Percentiles rank a stretch among this genome's conserved stretches.
These are phyloP conservation scores for Enteromius unitaeniatus DNA, from an alignment of 2,797 vertebrate genomes.

Conservation along the genomic window DNA sequence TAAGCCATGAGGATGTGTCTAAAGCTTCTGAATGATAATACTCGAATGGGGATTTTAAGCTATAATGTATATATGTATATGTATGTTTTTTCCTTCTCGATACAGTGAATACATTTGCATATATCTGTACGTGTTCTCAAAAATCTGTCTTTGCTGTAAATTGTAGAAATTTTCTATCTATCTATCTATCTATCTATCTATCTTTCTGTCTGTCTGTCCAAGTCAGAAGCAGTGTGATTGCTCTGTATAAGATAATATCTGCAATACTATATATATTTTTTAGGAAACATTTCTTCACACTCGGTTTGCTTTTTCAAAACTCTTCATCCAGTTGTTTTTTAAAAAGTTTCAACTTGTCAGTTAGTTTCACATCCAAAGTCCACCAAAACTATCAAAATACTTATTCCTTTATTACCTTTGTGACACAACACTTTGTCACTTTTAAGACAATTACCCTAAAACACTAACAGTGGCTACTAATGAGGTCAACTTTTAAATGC, in stretches of 20 bases:
- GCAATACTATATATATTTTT: not conserved
- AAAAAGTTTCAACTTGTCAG: not conserved
- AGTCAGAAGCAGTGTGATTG: not conserved
- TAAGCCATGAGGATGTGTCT: conserved; percentile 29
- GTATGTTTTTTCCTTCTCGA: not conserved
- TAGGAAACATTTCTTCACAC: not conserved
- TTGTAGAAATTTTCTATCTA: not conserved
- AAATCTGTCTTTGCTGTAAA: not conserved
- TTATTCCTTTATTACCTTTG: not conserved
- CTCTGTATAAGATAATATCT: not conserved
- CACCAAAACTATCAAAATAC: not conserved
- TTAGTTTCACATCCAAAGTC: not conserved
- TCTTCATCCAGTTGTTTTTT: not conserved
- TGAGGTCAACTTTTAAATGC: not conserved
- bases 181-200: too few species aligned
- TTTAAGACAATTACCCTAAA: not conserved
- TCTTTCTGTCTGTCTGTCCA: too few species aligned
- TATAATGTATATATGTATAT: conserved; percentile 11
- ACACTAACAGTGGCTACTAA: not conserved
- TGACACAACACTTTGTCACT: not conserved
- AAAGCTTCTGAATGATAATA: conserved; percentile 26
- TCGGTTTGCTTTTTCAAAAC: not conserved
- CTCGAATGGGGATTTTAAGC: not conserved
- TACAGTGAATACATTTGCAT: not conserved
- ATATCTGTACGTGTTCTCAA: not conserved